Conservation (phyloP, 2,888 invertebrate species). For the Tricholauxania praeusta region DNA sequence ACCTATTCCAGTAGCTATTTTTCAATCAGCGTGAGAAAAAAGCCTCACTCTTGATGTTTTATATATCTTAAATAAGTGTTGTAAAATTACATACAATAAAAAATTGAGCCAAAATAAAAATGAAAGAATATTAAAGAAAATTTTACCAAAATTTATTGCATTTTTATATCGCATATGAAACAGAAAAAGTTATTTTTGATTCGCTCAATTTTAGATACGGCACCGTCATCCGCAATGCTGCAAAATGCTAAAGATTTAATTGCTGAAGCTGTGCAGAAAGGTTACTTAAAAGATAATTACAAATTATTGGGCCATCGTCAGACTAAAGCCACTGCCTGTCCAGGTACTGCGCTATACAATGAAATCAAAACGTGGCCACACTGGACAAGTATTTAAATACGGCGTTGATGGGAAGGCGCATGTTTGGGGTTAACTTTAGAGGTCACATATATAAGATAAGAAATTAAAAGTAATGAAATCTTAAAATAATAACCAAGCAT, state of each 20-base stretch:
- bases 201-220: constrained; percentile 65
- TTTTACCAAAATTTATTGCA: no score
- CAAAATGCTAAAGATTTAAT: constrained; percentile 74
- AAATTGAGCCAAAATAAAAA: no score
- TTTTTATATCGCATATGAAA: no score
- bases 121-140: no score
- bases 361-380: constrained; percentile 76
- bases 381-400: constrained; percentile 58
- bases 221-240: constrained; percentile 73
- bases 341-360: constrained; percentile 73
- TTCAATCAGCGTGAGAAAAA: no score
- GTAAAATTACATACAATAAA: no score
- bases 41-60: no score
- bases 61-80: no score
- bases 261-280: constrained; percentile 72
- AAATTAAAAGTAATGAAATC: background rate
- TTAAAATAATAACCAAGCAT: no score
- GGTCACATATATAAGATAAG: background rate
- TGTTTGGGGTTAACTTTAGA: background rate
- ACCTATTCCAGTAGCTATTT: no score
- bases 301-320: constrained; percentile 76
- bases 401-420: background rate
- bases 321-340: constrained; percentile 75
- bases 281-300: constrained; percentile 72
- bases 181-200: background rate